Base-by-base conservation (phyloP, 92 coral and sea anemone species). In the Parazoanthus swiftii region DNA sequence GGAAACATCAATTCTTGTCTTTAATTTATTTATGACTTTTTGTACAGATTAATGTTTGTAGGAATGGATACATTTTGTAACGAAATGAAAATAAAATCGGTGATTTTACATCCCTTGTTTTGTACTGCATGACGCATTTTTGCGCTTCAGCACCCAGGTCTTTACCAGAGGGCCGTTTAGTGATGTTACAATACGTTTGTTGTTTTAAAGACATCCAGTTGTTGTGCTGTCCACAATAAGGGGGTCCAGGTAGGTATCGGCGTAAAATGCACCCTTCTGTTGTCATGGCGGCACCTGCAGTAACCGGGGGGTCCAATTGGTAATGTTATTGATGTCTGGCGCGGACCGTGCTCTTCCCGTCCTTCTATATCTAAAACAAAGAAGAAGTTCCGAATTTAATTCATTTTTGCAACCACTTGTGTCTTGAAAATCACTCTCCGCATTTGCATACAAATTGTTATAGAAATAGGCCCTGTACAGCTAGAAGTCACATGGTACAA, bases 301-400 rank as follows among this genome's bases (percentile, higher is more conserved):
- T 8, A 92, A 26, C 43, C 92, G 73, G 37, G 97, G 96, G 70
- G 86, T 92, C 92, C 92, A 94, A 86, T 86, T 85, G 13, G 83
- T 82, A 8, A 94, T 83, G 77, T 91, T 85, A 38, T 92, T 91
- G 82, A 94, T 90, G 77, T 94, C 91, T 9, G 97, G 97, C 39
- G 95, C 97, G 42, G 97, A 94, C 54, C 88, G 88, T n/a, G 97
- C 93, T 33, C 97, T 90, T 36, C 95, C 97, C 11, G 93, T 92
- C 39, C 92, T 86, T 35, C 81, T 46, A 72, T 90, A 93, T 50
- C 94, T 91, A 51, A 8, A 72, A 72, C 43, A 35, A 46, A 29
- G 20, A 72, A 79, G 67, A 26, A 35, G 6, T 5, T 6, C 33
- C 39, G 42, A 6, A 35, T 16, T 26, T 14, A 33, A 39, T 8